phyloP scores from a whole-genome alignment of 2,797 vertebrate genomes.

The Malurus leucopterus region DNA sequence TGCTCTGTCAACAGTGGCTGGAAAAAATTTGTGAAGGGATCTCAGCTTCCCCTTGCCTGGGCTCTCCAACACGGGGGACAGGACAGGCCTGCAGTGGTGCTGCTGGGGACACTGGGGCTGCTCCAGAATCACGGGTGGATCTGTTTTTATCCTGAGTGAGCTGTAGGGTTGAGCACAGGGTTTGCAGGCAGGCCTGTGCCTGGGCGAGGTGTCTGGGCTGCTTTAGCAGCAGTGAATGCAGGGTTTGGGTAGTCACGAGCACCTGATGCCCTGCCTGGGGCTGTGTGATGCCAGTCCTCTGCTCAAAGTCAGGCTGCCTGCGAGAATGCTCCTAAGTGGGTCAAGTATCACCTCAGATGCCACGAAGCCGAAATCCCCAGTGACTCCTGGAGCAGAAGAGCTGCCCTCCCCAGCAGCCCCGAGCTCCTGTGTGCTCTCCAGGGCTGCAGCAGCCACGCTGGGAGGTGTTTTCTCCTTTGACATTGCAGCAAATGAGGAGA shows the following conservation, averaged over 20 bases:
- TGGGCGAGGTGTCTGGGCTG: background rate
- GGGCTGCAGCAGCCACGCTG: background rate
- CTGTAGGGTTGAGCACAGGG: background rate
- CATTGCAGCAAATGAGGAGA: constrained; percentile 34
- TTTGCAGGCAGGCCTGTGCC: background rate
- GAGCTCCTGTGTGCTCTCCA: accelerated
- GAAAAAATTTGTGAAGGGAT: background rate
- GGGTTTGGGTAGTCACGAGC: background rate
- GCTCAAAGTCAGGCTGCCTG: background rate
- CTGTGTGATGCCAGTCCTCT: background rate
- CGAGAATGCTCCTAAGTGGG: background rate
- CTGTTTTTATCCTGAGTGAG: background rate
- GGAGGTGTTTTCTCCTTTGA: background rate
- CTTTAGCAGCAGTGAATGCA: background rate
- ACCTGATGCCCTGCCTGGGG: background rate
- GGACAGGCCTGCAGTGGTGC: background rate
- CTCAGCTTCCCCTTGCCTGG: background rate
- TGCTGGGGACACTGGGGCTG: background rate
- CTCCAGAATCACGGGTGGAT: background rate
- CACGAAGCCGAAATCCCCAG: background rate
- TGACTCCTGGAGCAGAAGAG: background rate
- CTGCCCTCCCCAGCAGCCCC: background rate
- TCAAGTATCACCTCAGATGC: background rate
- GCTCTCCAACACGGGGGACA: background rate
- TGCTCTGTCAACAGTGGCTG: constrained; percentile 4